These are phyloP conservation scores for Bombyx huttoni DNA, from an alignment of 2,888 invertebrate genomes.

Conservation along the genomic window DNA sequence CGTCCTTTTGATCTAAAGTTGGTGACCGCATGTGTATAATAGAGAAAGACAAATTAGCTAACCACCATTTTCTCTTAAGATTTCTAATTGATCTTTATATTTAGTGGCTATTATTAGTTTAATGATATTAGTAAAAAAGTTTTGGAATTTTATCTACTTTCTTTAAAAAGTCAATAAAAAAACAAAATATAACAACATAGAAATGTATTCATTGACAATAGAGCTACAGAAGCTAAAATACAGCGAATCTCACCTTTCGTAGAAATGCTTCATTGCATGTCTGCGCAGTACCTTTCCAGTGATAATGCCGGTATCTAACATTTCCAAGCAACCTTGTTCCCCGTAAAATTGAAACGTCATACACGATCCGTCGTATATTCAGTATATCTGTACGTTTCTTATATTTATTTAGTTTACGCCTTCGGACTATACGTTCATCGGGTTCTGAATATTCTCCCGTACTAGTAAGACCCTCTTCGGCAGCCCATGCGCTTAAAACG, in stretches of 20 bases:
- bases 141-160: no score
- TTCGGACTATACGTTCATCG: slow-evolving; percentile 77
- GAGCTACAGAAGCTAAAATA: background rate
- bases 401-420: slow-evolving; percentile 73
- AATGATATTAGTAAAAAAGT: no score
- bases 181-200: no score
- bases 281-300: slow-evolving; percentile 88
- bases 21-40: no score
- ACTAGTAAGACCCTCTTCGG: slow-evolving; percentile 79
- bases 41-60: no score
- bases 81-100: no score
- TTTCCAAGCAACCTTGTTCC: slow-evolving; percentile 79
- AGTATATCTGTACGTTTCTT: slow-evolving; percentile 77
- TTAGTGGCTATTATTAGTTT: no score
- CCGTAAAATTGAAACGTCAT: slow-evolving; percentile 78
- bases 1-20: no score
- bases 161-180: no score
- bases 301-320: slow-evolving; percentile 82
- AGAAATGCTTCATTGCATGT: slow-evolving; percentile 91
- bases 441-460: slow-evolving; percentile 82
- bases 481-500: slow-evolving; percentile 84
- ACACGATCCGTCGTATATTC: slow-evolving; percentile 78
- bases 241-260: slow-evolving; percentile 79
- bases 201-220: no score
- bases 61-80: no score